Evolutionary conservation across 1,140 invertebrate genomes (phyloP).

Genomic region (Pentalonia nigronervosa): DNA sequence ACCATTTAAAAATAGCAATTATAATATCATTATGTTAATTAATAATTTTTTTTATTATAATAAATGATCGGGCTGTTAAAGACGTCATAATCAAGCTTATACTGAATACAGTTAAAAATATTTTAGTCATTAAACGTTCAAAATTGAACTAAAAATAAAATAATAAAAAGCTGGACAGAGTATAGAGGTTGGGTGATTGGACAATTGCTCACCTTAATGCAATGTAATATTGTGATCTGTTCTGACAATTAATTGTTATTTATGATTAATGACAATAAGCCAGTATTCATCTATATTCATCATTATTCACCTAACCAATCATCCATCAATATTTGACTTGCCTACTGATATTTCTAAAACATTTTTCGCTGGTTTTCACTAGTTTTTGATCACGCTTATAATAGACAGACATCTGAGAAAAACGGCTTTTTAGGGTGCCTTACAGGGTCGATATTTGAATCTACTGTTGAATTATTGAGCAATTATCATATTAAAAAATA

Average conservation of each 20-base stretch:
- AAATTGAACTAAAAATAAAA: neutral
- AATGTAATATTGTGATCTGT: neutral
- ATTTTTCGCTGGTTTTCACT: neutral
- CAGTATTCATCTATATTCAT: too few relatives aligned
- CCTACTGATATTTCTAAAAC: neutral
- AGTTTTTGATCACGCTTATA: too few relatives aligned
- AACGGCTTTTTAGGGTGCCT: neutral
- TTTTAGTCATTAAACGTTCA: neutral
- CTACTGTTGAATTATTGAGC: neutral
- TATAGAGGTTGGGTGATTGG: neutral
- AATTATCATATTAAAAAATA: neutral
- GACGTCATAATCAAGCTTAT: neutral
- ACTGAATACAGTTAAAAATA: neutral
- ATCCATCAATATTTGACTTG: neutral
- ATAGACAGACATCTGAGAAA: neutral
- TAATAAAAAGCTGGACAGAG: neutral
- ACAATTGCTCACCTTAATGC: neutral
- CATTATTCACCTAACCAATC: neutral
- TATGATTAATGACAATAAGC: neutral
- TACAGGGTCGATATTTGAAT: neutral
- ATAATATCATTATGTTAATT: neutral
- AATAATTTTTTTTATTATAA: neutral
- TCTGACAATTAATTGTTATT: neutral
- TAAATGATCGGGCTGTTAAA: neutral
- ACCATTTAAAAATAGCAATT: neutral